Evolutionary conservation across 64 coral and sea anemone species (phyloP), one percentile per base, ranked within the genome.

Genomic region (Trachythela sp.): DNA sequence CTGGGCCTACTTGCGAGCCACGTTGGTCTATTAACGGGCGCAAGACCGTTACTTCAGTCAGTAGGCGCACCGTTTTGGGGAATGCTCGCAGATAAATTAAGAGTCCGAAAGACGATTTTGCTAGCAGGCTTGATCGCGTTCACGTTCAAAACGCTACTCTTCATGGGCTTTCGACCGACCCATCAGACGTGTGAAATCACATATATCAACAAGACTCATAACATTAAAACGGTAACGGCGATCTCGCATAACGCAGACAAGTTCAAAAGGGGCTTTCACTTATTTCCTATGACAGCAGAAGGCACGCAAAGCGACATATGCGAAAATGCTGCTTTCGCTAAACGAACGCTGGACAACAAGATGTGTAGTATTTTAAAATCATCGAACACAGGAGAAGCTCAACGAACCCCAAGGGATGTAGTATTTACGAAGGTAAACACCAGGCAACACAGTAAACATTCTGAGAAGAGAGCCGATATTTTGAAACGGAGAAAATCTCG

Each of bases 21-120:
- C 24, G 95, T 94, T 4, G 95, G 95, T 8, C 86, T 92, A 2
- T 85, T 98, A 1, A 93, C 94, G 5, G 95, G 95, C 26, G 92
- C 94, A 86, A 85, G 95, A 10, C 95, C 95, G 2, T 85, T 94
- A 33, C 89, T 98, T 10, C 95, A 98, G 36, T 94, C 92, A 49
- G 38, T 94, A 13, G 92, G 95, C n/a, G 95, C 93, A 0, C 95
- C 93, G 5, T 98, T 98, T 85, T 98, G 95, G 95, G 91, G 92
- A 40, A 89, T 92, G 20, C 42, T 98, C 48, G 91, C 95, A 0
- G 95, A 98, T 48, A 92, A 88, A 29, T 93, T 92, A 43, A 91
- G 88, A 70, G 95, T 93, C 2, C 88, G 95, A 2, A 90, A 92
- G 14, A 88, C 94, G 13, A 91, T 98, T 72, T 89, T 98, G 24